phyloP scores from a whole-genome alignment of 2,113 vertebrate species.

The Etheostoma cragini region DNA sequence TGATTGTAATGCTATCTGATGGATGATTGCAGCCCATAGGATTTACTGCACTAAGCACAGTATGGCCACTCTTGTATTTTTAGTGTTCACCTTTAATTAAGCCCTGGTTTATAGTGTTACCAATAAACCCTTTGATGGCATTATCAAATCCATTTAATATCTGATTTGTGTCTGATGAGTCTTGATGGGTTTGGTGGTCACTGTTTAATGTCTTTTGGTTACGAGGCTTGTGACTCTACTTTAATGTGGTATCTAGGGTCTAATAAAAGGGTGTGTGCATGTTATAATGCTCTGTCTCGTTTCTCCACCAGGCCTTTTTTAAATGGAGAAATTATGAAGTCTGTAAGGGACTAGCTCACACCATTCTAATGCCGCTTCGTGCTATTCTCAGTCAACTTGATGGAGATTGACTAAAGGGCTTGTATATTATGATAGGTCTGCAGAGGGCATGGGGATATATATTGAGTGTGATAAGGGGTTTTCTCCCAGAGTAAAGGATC shows the following conservation, averaged over 20 bases:
- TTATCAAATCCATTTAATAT: slow-evolving; percentile 60
- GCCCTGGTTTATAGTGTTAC: slow-evolving; percentile 43
- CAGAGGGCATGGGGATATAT: slow-evolving; percentile 45
- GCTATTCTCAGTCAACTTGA: slow-evolving; percentile 59
- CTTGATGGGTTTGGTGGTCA: slow-evolving; percentile 68
- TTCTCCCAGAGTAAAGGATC: slow-evolving; percentile 37
- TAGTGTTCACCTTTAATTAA: slow-evolving; percentile 62
- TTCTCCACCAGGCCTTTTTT: slow-evolving; percentile 49
- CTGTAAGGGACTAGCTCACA: slow-evolving; percentile 43
- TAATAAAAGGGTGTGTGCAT: slow-evolving; percentile 36
- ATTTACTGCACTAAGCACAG: not conserved
- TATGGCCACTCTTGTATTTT: slow-evolving; percentile 43
- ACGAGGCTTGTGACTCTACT: slow-evolving; percentile 40
- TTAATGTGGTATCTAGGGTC: slow-evolving; percentile 55
- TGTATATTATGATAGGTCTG: slow-evolving; percentile 35
- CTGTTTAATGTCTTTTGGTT: slow-evolving; percentile 55
- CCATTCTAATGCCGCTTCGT: slow-evolving; percentile 44
- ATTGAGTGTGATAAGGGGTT: slow-evolving; percentile 32
- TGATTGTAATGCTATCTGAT: slow-evolving; percentile 25
- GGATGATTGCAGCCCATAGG: not conserved
- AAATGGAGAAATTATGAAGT: slow-evolving; percentile 71
- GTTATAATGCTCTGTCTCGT: slow-evolving; percentile 45
- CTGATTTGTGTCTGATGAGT: slow-evolving; percentile 60
- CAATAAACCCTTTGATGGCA: slow-evolving; percentile 50
- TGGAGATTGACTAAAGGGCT: slow-evolving; percentile 54